Base-by-base conservation (phyloP, 2,888 invertebrate species). In the Coecobrya sp. region DNA sequence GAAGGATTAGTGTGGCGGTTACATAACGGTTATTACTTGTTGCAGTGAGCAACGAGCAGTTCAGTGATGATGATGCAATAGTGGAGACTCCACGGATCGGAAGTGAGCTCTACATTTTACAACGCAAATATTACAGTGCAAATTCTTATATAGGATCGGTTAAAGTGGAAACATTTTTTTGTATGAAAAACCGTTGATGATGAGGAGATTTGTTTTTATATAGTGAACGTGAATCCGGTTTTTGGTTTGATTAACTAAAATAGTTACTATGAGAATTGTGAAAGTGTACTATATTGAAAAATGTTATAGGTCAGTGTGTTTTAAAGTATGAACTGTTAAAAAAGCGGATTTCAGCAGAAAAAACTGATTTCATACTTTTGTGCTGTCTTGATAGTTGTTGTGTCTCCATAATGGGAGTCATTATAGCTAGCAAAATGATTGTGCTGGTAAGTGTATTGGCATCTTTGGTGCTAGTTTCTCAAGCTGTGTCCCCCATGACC, bases 401-500 rank as follows among this genome's bases (percentile, higher is more conserved):
- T 59, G 81, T 68, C 65, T 45, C 85, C 42, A 87, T 55, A 87
- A 70, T 89, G 84, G 55, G 49, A 89, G 65, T 81, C 22, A 16
- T 27, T 10, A 42, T 22, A 1, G 19, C 16, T 13, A 84, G 13
- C 30, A 92, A 89, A 25, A 92, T 92, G 92, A 16, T 88, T 87
- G 68, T 65, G 30, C 7, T 68, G 25, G 62, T 36, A 49, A 42
- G 49, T 68, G 42, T 89, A 2, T 16, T 89, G 0, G 68, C 49
- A n/a, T 30, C 87, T 10, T 42, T 55, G 62, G 22, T 86, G 62
- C 25, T 87, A 42, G 13, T 82, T 30, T 36, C 25, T 25, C 19
- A 5, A 19, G 90, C 90, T 0, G 87, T 93, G 16, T 52, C 76
- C 13, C 93, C 93, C 0, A 22, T 93, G 5, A 91, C 90, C 13